Conservation (phyloP, 1,140 invertebrate genomes). For the Drosophila rhopaloa region DNA sequence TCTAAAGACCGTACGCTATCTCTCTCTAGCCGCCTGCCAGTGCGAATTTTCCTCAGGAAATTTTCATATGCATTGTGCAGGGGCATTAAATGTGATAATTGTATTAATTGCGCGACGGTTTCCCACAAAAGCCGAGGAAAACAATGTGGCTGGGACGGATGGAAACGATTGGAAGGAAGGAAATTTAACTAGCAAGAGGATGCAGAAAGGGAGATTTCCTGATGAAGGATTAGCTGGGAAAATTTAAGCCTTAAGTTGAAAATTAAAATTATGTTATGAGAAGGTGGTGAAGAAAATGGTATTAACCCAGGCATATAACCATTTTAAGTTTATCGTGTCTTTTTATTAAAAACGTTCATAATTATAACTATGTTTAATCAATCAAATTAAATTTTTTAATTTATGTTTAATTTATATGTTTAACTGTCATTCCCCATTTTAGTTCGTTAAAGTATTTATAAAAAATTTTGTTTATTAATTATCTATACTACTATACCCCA, state of each 20-base stretch:
- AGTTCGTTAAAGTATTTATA: no score
- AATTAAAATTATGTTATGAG: neutral
- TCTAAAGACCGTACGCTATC: neutral
- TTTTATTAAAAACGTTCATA: no score
- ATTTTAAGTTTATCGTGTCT: no score
- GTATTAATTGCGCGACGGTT: constrained; percentile 68
- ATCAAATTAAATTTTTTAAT: no score
- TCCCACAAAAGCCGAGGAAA: constrained; percentile 49
- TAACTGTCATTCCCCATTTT: no score
- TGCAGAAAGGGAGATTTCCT: neutral
- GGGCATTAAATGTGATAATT: constrained; percentile 74
- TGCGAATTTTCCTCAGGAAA: constrained; percentile 41
- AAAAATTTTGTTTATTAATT: no score
- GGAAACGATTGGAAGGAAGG: constrained; percentile 17
- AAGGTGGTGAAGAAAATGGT: neutral
- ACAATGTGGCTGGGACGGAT: constrained; percentile 21
- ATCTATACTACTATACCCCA: neutral
- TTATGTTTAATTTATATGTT: no score
- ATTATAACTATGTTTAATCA: no score
- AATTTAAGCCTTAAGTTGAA: neutral
- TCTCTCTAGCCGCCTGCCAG: constrained; percentile 20
- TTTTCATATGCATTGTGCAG: constrained; percentile 69
- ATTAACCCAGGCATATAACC: neutral
- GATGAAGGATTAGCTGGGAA: neutral
- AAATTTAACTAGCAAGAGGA: constrained; percentile 18